Evolutionary conservation across 2,888 invertebrate species (phyloP), one percentile per base, ranked within the genome.

Genomic region (Trachelus iudaicus): DNA sequence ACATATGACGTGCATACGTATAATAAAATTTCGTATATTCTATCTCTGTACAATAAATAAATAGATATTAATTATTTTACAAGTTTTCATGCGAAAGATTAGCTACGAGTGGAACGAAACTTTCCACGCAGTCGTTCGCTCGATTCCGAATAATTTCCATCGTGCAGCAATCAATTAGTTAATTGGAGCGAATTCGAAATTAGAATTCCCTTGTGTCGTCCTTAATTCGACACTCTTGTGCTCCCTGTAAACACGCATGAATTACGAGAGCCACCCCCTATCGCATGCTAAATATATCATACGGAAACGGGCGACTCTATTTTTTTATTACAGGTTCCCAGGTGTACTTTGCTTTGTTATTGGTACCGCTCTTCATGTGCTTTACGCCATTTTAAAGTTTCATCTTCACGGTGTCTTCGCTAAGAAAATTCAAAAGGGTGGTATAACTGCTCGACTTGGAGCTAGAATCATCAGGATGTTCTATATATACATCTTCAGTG

Each of bases 311-410:
- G 30, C 3, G 11, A 9, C 35, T 33, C 69, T 76, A 15, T 34
- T 34, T 34, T 34, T 73, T 15, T 11, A 13, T 75, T 78, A n/a
- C 75, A 88, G 88, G 73, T 92, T 93, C 86, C 94, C 95, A 0
- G 90, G 84, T n/a, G 87, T 88, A 87, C 77, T 80, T 40, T 85
- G 86, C 73, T 93, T 93, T 82, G 77, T 93, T 1, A 86, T 94
- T 68, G 94, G 95, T 1, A 91, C 93, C 6, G 82, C 92, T 0
- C 87, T 95, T 37, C 94, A 95, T 83, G 85, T 93, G 12, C 89
- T 92, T n/a, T 94, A 95, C 80, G 93, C 94, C 0, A 86, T 94
- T 11, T 68, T 81, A 11, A 83, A 82, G 68, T 73, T 84, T 23
- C 75, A 75, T 1, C 79, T 89, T 31, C 88, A 89, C 74, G 71